Conservation (phyloP, 64 coral and sea anemone species). For the Stichodactyla mertensii region DNA sequence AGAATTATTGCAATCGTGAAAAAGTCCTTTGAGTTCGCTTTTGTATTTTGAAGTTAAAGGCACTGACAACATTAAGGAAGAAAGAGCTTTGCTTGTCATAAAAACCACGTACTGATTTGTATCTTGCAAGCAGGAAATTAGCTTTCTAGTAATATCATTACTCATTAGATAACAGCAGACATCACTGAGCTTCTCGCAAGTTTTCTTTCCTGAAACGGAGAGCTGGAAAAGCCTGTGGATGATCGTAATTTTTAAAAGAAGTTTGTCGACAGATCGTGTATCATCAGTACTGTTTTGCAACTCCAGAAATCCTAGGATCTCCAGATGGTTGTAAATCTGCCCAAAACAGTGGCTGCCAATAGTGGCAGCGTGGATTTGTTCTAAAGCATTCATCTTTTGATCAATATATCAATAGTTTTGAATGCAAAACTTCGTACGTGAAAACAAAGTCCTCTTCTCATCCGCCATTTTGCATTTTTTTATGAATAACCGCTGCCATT, state of each 20-base stretch:
- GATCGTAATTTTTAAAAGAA: slow-evolving; percentile 50
- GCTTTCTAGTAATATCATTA: background rate
- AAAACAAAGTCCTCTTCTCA: background rate
- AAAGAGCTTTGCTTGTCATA: slow-evolving; percentile 28
- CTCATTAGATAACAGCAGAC: background rate
- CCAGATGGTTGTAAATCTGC: background rate
- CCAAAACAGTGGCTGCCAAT: background rate
- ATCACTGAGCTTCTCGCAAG: background rate
- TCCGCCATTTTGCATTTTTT: slow-evolving; percentile 32
- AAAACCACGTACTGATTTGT: slow-evolving; percentile 43
- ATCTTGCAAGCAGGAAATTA: slow-evolving; percentile 11
- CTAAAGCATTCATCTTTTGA: background rate
- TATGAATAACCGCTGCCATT: slow-evolving; percentile 17
- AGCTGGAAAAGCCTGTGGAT: slow-evolving; percentile 45
- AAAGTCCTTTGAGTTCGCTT: background rate
- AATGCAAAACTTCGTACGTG: background rate
- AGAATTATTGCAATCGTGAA: background rate
- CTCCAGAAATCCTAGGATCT: background rate
- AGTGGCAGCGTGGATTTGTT: background rate
- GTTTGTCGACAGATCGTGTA: background rate
- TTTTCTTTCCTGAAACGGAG: background rate
- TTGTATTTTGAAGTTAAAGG: background rate
- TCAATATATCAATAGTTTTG: background rate
- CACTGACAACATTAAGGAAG: background rate
- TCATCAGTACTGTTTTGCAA: background rate